Base-by-base conservation (phyloP, 2,113 vertebrate genomes). In the Trematomus loennbergii region DNA sequence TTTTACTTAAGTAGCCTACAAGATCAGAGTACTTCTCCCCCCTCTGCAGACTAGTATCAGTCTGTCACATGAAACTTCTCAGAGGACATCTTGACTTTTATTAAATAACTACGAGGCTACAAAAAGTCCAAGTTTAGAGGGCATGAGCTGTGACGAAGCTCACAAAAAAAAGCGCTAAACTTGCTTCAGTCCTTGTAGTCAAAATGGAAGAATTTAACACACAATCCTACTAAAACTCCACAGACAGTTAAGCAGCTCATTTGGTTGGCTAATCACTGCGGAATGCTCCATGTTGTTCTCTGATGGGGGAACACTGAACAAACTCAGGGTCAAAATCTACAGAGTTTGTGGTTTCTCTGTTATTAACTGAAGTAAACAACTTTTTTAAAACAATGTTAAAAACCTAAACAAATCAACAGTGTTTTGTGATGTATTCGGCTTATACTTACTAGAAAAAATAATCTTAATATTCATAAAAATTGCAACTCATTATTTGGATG, bases 251-350 rank as follows among this genome's bases (percentile, higher is more conserved):
- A 11, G 33, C 58, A 57, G 18, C 10, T 16, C 9, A 3, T 4
- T 0, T 40, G 62, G 49, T 57, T 50, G 62, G 73, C 16, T 62
- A 59, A 75, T 58, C 77, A 55, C 57, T 50, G 15, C 5, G 74
- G 57, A 78, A 72, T 25, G 66, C 53, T 12, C 12, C 57, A 53
- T 17, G 50, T 43, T 48, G 49, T 66, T 46, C 66, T 63, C 49
- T 2, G 29, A 1, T 33, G 45, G 49, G 12, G 29, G 9, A 66
- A 12, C 59, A 15, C 25, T 0, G 0, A 57, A 48, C n/a, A 36
- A 67, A 78, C 65, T 20, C 52, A 1, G 43, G 45, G 46, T 11
- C 13, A 5, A 46, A 48, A 57, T 4, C 0, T 2, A 52, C 36
- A 0, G n/a, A n/a, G 6, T 72, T 57, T 58, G 45, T 58, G 40